phyloP scores from a whole-genome alignment of 2,797 vertebrate species.

The Danio kyathit region DNA sequence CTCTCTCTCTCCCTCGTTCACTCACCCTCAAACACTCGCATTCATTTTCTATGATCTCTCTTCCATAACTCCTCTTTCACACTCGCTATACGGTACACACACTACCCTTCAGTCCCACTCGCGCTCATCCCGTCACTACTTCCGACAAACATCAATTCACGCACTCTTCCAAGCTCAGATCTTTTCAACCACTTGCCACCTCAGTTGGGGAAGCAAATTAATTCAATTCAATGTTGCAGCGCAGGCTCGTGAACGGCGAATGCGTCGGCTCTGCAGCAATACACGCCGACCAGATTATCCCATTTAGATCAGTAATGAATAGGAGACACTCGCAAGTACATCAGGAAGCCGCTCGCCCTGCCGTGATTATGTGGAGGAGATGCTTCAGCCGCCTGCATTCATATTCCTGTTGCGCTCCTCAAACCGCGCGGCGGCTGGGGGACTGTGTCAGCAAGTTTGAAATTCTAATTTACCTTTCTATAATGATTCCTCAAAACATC shows the following conservation, averaged over 20 bases:
- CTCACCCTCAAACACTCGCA: constrained; percentile 25
- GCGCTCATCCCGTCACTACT: constrained; percentile 14
- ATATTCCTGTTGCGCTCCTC: constrained; percentile 31
- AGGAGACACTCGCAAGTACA: constrained; percentile 32
- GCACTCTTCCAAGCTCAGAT: constrained; percentile 15
- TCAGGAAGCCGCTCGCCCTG: constrained; percentile 41
- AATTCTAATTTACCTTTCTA: constrained; percentile 43
- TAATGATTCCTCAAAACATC: constrained; percentile 34
- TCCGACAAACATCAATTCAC: constrained; percentile 20
- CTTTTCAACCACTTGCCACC: constrained; percentile 46
- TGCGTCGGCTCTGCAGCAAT: constrained; percentile 53
- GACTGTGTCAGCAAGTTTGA: constrained; percentile 39
- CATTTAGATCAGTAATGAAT: constrained; percentile 60
- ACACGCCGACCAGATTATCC: constrained; percentile 55
- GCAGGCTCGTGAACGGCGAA: constrained; percentile 47
- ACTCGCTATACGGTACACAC: constrained; percentile 34
- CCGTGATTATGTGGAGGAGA: constrained; percentile 49
- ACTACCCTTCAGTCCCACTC: not conserved
- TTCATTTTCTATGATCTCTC: constrained; percentile 47
- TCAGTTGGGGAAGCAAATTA: constrained; percentile 54
- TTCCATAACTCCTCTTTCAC: constrained; percentile 33
- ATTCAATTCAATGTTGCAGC: constrained; percentile 60
- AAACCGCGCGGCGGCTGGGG: constrained; percentile 18
- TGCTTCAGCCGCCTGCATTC: constrained; percentile 33
- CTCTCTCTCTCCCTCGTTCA: constrained; percentile 21